These are phyloP conservation scores for Percopsis omiscomaycus DNA, from an alignment of 2,797 vertebrate genomes.

Conservation along the genomic window DNA sequence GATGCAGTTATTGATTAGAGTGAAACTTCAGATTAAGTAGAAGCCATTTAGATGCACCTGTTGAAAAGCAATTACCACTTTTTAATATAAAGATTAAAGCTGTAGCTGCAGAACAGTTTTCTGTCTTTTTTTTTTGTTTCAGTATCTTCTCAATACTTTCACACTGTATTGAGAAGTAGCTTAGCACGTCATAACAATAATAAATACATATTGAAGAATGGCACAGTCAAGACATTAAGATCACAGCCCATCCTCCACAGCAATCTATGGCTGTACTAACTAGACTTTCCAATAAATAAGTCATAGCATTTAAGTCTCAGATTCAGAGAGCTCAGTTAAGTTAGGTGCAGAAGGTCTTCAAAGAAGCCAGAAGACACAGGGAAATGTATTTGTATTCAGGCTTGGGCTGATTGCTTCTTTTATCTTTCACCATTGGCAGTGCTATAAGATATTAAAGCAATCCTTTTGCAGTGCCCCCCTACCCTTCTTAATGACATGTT, in stretches of 20 bases:
- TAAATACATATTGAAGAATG: conserved; percentile 52
- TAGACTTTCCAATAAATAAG: conserved; percentile 47
- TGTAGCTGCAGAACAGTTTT: background rate
- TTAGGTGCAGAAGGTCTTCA: conserved; percentile 38
- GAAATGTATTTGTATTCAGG: conserved; percentile 20
- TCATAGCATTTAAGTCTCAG: conserved; percentile 46
- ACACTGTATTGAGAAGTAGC: conserved; percentile 13
- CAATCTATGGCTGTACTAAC: conserved; percentile 23
- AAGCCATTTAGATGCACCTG: too few species aligned
- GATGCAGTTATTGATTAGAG: too few species aligned
- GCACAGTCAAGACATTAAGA: conserved; percentile 31
- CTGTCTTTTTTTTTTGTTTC: background rate
- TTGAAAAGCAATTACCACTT: too few species aligned
- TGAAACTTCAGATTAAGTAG: too few species aligned
- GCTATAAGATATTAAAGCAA: background rate
- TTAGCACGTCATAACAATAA: conserved; percentile 35
- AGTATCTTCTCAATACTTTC: conserved; percentile 2
- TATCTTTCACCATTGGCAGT: background rate
- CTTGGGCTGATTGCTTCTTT: background rate
- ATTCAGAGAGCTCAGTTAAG: conserved; percentile 39
- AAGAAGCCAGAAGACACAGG: conserved; percentile 51
- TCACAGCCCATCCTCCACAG: background rate
- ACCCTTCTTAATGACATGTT: too few species aligned
- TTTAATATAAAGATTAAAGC: too few species aligned
- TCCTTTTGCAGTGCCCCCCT: too few species aligned